phyloP scores from a whole-genome alignment of 1,140 invertebrate species.

The Aphidius gifuensis region DNA sequence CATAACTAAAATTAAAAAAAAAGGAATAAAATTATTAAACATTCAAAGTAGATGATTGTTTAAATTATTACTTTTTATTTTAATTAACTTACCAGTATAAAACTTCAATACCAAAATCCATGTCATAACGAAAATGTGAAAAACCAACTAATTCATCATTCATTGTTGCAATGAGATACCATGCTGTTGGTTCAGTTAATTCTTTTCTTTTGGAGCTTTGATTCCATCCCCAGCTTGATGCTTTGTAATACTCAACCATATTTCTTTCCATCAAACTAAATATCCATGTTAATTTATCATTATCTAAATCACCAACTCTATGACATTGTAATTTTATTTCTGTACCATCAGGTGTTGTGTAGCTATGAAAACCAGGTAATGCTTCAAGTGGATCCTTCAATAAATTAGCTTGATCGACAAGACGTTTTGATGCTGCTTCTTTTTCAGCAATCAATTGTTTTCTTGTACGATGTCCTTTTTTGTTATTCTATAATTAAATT shows the following conservation, averaged over 20 bases:
- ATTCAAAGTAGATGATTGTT: slow-evolving; percentile 4
- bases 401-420: slow-evolving; percentile 43
- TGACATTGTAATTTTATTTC: slow-evolving; percentile 49
- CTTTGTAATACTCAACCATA: slow-evolving; percentile 62
- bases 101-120: slow-evolving; percentile 73
- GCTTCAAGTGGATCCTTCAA: slow-evolving; percentile 36
- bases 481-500: slow-evolving; percentile 21
- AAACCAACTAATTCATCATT: slow-evolving; percentile 63
- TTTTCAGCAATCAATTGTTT: slow-evolving; percentile 41
- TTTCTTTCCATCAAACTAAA: slow-evolving; percentile 65
- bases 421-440: slow-evolving; percentile 28
- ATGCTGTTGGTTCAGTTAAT: slow-evolving; percentile 63
- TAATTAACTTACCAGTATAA: slow-evolving; percentile 67
- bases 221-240: slow-evolving; percentile 65
- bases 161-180: slow-evolving; percentile 61
- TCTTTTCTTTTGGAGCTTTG: slow-evolving; percentile 62
- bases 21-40: background rate
- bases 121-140: slow-evolving; percentile 78
- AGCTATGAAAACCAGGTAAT: slow-evolving; percentile 40
- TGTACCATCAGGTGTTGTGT: slow-evolving; percentile 37
- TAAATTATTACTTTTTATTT: slow-evolving; percentile 1
- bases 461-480: slow-evolving; percentile 41
- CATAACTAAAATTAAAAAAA: slow-evolving; percentile 63
- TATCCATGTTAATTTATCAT: slow-evolving; percentile 57
- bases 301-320: slow-evolving; percentile 47